Percentiles rank a stretch among this genome's conserved stretches.
phyloP scores from a whole-genome alignment of 2,113 vertebrate species.

The Pyxicephalus adspersus region DNA sequence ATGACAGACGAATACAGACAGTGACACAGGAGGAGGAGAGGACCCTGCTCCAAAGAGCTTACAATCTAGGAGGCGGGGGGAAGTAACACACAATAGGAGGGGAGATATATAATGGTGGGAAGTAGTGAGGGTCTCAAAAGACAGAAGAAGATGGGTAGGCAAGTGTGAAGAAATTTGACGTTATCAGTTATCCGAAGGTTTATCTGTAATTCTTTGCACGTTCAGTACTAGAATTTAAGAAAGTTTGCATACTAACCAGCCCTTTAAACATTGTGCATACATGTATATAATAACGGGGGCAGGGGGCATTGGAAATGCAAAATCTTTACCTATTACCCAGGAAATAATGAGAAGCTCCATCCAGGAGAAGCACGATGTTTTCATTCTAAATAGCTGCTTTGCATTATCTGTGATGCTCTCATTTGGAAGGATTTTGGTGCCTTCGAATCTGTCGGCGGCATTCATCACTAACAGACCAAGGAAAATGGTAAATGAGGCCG shows the following conservation, averaged over 20 bases:
- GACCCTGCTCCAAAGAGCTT: too few relatives aligned
- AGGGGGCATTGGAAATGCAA: not conserved
- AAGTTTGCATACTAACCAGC: not conserved
- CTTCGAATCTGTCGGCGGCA: constrained; percentile 90
- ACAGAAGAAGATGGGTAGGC: too few relatives aligned
- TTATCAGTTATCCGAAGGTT: too few relatives aligned
- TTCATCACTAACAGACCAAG: constrained; percentile 93
- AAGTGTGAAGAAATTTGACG: too few relatives aligned
- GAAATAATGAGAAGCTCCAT: constrained; percentile 96
- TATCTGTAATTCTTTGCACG: too few relatives aligned
- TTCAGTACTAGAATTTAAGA: too few relatives aligned
- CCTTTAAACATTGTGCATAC: not conserved
- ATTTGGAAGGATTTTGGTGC: constrained; percentile 89
- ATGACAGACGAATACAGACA: too few relatives aligned
- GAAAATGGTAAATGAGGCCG: constrained; percentile 93
- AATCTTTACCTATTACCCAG: constrained; percentile 92
- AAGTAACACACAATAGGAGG: too few relatives aligned
- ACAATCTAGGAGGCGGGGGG: too few relatives aligned
- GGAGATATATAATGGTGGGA: too few relatives aligned
- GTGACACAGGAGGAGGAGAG: too few relatives aligned
- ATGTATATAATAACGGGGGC: not conserved
- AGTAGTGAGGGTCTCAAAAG: too few relatives aligned
- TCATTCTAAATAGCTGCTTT: constrained; percentile 92
- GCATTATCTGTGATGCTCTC: constrained; percentile 87
- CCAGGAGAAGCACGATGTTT: constrained; percentile 93